Conservation (phyloP, 1,140 invertebrate species). For the Subanguina moxae region DNA sequence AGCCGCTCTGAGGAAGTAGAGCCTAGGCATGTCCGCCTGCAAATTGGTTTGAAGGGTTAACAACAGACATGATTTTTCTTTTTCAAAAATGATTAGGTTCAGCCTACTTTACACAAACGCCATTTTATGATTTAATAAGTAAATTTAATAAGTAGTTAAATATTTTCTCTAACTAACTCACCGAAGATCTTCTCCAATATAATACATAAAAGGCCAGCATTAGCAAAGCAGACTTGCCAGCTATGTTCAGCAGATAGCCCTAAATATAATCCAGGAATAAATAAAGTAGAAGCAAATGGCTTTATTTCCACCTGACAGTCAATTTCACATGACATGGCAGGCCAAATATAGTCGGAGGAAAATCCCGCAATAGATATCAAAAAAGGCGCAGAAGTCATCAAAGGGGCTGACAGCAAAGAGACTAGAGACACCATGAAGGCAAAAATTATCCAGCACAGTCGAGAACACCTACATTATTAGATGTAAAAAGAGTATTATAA, state of each 20-base stretch:
- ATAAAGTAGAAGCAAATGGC: no score
- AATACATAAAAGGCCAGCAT: conserved; percentile 38
- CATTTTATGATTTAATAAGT: no score
- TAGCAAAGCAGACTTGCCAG: conserved; percentile 31
- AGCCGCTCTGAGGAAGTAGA: conserved; percentile 28
- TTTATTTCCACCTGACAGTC: conserved; percentile 39
- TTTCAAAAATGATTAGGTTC: no score
- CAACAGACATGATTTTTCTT: no score
- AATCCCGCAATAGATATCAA: conserved; percentile 10
- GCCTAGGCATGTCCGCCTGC: conserved; percentile 31
- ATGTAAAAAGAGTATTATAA: no score
- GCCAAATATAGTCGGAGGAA: conserved; percentile 22
- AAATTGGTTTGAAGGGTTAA: no score
- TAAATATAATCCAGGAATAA: no score
- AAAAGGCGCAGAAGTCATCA: conserved; percentile 38
- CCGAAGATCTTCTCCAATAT: conserved; percentile 28
- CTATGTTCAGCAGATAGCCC: conserved; percentile 38
- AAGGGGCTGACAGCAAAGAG: conserved; percentile 35
- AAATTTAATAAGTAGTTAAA: no score
- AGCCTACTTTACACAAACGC: no score
- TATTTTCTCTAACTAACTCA: no score
- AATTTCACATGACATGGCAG: conserved; percentile 33
- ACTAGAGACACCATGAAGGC: conserved; percentile 23
- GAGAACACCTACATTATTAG: conserved; percentile 25
- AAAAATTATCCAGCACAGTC: conserved; percentile 27